Evolutionary conservation across 2,797 vertebrate species (phyloP), one percentile per base, ranked within the genome.

Genomic region (Odontamblyopus rebecca): DNA sequence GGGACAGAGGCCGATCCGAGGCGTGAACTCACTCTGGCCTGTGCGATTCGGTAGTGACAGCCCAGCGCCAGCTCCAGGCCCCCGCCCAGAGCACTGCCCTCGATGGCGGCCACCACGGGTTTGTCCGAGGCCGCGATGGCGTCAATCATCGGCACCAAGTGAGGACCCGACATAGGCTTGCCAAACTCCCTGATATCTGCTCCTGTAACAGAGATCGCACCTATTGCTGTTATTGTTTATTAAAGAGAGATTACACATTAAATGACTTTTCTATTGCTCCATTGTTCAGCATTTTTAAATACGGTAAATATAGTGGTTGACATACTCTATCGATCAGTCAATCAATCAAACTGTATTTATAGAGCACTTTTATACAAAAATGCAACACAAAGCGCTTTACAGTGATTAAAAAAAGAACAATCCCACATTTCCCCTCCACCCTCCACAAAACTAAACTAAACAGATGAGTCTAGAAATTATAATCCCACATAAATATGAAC

Each of bases 1-100:
- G 64, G 69, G 60, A 77, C 41, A 76, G 18, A 68, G 3, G 57
- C 68, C 26, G n/a, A 78, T 54, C 1, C 68, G 38, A 81, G 63
- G 59, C 16, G 54, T 73, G 26, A 59, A 82, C 88, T 77, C 50
- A 98, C 97, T 94, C 96, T 91, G 32, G 78, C 77, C 13, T 97
- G 93, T 27, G 95, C 94, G 3, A 98, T 77, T 41, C 97, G 94
- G 80, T 98, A 98, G 89, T 98, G 97, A 90, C 96, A 98, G 76
- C 92, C 94, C 35, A 99, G 92, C 0, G 96, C 95, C 73, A 99
- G 77, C 85, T 98, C 98, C 4, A 98, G 91, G 6, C 95, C 97
- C 27, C 98, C 97, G 13, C 97, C 97, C 0, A 98, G 77, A 51
- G 97, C 97, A 1, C 93, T 0, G 0, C 95, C 96, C 76, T 98